Percentiles rank a stretch among this genome's conserved stretches.
These are phyloP conservation scores for Pavo muticus DNA, from an alignment of 2,113 vertebrate genomes.

Conservation along the genomic window DNA sequence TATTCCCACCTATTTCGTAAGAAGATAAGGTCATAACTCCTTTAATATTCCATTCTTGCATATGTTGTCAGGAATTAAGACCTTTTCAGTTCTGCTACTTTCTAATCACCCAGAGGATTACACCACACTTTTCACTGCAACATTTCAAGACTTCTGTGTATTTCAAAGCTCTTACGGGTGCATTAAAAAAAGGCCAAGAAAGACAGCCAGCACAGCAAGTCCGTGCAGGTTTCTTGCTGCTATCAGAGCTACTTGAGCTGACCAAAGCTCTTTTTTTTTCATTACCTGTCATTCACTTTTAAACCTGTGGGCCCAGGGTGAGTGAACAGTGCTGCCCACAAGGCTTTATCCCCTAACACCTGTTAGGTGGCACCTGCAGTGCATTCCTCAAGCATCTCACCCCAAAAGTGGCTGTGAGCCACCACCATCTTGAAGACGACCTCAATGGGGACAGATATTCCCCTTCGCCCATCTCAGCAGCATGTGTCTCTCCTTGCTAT, in stretches of 20 bases:
- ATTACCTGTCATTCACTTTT: not conserved
- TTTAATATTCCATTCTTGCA: conserved; percentile 7
- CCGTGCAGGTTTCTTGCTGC: not conserved
- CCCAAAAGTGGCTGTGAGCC: not conserved
- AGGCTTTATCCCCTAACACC: not conserved
- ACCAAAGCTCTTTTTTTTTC: not conserved
- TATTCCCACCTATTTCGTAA: not conserved
- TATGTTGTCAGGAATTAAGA: not conserved
- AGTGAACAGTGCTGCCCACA: not conserved
- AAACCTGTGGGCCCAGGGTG: not conserved
- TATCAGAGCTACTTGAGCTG: not conserved
- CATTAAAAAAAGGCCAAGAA: not conserved
- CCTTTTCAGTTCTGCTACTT: conserved; percentile 3
- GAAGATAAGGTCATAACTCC: not conserved
- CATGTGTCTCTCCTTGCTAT: not conserved
- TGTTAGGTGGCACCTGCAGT: rapidly evolving
- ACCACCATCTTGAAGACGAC: not conserved
- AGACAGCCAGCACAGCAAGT: not conserved
- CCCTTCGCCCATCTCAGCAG: not conserved
- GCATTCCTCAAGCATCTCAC: rapidly evolving
- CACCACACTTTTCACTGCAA: not conserved
- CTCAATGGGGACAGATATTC: not conserved
- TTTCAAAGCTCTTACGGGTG: not conserved
- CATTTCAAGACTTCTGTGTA: not conserved
- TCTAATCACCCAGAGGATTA: conserved; percentile 6